Percentiles rank a stretch among this genome's conserved stretches.
Evolutionary conservation across 1,140 invertebrate species (phyloP).

Genomic region (Tribolium madens): DNA sequence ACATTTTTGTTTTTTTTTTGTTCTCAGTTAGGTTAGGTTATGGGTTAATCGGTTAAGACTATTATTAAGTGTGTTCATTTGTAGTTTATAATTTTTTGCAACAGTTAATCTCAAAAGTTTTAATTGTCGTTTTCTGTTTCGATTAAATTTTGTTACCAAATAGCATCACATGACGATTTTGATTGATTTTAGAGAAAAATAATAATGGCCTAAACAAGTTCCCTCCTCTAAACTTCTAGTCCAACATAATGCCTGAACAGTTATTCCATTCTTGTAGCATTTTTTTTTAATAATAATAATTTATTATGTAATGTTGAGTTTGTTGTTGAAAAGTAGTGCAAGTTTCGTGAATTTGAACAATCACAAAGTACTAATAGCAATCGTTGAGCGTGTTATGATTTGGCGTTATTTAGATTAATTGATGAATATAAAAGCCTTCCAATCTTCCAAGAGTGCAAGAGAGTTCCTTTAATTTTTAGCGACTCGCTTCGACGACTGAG

Average conservation of each 20-base stretch:
- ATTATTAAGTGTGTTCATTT: slow-evolving; percentile 34
- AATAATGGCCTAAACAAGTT: slow-evolving; percentile 63
- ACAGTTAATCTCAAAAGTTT: slow-evolving; percentile 22
- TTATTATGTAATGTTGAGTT: slow-evolving; percentile 40
- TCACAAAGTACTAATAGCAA: slow-evolving; percentile 37
- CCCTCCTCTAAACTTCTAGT: slow-evolving; percentile 63
- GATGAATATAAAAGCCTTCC: slow-evolving; percentile 31
- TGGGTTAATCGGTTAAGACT: slow-evolving; percentile 38
- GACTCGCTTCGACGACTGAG: slow-evolving; percentile 38
- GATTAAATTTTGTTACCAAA: slow-evolving; percentile 38
- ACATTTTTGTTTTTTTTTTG: slow-evolving; percentile 1
- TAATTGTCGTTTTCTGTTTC: slow-evolving; percentile 15
- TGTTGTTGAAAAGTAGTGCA: slow-evolving; percentile 39
- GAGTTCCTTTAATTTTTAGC: slow-evolving; percentile 41
- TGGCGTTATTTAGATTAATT: slow-evolving; percentile 35
- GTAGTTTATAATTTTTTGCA: background rate
- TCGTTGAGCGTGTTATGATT: slow-evolving; percentile 37
- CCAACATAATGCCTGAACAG: slow-evolving; percentile 59
- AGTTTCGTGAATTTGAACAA: slow-evolving; percentile 37
- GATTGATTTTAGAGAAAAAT: slow-evolving; percentile 47
- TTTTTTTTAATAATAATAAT: slow-evolving; percentile 42
- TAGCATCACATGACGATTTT: slow-evolving; percentile 55
- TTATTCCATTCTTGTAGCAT: slow-evolving; percentile 55
- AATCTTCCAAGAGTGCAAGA: slow-evolving; percentile 42
- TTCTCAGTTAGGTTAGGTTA: slow-evolving; percentile 17